phyloP scores from a whole-genome alignment of 2,888 invertebrate species.

The Lithophane socia region DNA sequence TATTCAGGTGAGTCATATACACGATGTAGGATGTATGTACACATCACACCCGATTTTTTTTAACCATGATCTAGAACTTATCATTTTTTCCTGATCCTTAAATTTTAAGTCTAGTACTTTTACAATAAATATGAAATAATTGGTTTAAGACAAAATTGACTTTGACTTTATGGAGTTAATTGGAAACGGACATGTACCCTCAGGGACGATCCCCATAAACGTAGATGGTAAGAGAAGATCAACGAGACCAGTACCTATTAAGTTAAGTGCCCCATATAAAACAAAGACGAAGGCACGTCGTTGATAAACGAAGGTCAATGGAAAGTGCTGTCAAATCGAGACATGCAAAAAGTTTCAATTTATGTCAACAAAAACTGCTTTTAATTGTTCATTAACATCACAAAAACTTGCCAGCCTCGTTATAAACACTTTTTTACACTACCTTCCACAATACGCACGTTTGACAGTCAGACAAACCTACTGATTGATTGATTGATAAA shows the following conservation, averaged over 20 bases:
- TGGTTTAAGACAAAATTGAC: no score
- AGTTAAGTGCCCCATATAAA: neutral
- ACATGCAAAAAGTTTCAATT: slow-evolving; percentile 67
- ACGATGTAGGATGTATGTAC: no score
- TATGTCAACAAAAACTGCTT: slow-evolving; percentile 64
- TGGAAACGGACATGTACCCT: no score
- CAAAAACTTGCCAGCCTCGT: slow-evolving; percentile 41
- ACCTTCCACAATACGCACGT: slow-evolving; percentile 4
- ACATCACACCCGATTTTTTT: no score
- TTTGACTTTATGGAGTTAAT: no score
- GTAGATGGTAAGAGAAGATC: neutral
- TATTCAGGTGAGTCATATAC: no score
- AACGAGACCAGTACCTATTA: neutral
- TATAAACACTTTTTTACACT: slow-evolving; percentile 9
- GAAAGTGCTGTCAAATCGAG: slow-evolving; percentile 69
- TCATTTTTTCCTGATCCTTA: no score
- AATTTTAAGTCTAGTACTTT: no score
- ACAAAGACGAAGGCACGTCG: neutral
- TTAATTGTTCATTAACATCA: slow-evolving; percentile 47
- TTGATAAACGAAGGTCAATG: slow-evolving; percentile 70
- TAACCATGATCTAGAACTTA: no score
- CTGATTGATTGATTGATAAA: neutral
- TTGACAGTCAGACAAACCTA: neutral
- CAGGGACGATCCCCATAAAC: neutral
- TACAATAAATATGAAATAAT: no score